phyloP scores from a whole-genome alignment of 1,140 invertebrate species.

The Drosophila pandora region DNA sequence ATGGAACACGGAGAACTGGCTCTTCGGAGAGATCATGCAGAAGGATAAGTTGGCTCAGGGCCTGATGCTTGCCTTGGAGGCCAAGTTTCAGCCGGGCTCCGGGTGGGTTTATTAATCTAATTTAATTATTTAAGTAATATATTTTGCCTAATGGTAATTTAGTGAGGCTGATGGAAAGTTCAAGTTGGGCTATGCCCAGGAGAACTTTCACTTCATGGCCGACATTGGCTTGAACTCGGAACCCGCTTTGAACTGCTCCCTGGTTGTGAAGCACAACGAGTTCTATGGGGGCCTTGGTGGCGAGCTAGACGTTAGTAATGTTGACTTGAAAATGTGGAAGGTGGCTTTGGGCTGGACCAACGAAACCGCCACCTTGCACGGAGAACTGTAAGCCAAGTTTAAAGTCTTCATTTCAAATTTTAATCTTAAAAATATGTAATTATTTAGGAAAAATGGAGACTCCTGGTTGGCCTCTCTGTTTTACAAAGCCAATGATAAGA shows the following conservation, averaged over 20 bases:
- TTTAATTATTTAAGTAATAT: background rate
- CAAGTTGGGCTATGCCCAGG: conserved; percentile 44
- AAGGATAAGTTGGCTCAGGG: conserved; percentile 59
- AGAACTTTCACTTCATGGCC: conserved; percentile 35
- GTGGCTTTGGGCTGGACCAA: conserved; percentile 56
- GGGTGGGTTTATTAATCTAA: conserved; percentile 32
- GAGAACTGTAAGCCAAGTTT: conserved; percentile 50
- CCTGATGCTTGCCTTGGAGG: conserved; percentile 51
- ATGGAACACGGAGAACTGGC: conserved; percentile 63
- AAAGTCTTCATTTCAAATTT: too few species aligned
- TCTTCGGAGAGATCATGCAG: conserved; percentile 63
- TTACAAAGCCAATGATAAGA: conserved; percentile 42
- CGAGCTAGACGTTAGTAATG: conserved; percentile 8
- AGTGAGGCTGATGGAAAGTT: conserved; percentile 48
- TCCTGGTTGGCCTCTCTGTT: conserved; percentile 56
- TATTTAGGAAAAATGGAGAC: conserved; percentile 1
- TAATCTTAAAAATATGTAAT: too few species aligned
- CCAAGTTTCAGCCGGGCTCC: conserved; percentile 38
- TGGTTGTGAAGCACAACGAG: conserved; percentile 48
- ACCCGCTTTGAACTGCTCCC: conserved; percentile 23
- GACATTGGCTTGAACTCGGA: conserved; percentile 29
- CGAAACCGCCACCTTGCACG: conserved; percentile 49
- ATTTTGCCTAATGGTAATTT: background rate
- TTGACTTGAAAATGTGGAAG: conserved; percentile 12
- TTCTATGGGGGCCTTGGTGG: conserved; percentile 49